A percentile compares a stretch with the other conserved stretches of the same genome.
phyloP scores from a whole-genome alignment of 2,797 vertebrate species.

The Diceros bicornis region DNA sequence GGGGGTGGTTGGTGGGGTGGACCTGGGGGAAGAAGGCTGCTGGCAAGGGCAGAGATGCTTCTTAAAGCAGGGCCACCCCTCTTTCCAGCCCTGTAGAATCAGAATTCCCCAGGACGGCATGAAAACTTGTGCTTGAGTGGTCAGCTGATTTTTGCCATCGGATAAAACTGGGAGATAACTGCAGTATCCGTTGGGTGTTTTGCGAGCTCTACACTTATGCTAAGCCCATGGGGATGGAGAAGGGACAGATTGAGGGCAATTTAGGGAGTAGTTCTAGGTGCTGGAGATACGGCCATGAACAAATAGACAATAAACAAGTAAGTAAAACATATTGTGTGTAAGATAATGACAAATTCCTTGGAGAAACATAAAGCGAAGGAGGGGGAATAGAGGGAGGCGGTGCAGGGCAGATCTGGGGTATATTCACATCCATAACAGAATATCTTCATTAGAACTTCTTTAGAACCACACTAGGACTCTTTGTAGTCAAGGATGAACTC shows the following conservation, averaged over 20 bases:
- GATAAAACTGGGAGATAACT: neutral
- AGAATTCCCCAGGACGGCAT: neutral
- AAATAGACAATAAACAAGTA: neutral
- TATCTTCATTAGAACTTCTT: neutral
- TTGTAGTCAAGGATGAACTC: neutral
- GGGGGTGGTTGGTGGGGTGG: neutral
- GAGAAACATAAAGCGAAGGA: neutral
- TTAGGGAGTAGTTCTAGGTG: neutral
- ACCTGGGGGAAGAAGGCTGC: neutral
- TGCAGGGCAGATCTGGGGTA: neutral
- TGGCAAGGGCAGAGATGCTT: neutral
- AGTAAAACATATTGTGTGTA: fast-evolving
- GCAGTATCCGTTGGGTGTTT: too few relatives aligned
- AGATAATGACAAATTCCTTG: neutral
- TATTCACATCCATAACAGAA: too few relatives aligned
- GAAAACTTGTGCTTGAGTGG: neutral
- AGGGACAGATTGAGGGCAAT: neutral
- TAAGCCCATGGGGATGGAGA: neutral
- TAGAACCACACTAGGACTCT: neutral
- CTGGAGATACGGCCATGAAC: neutral
- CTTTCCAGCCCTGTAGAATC: neutral
- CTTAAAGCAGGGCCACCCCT: neutral
- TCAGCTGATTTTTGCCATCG: neutral
- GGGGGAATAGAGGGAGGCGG: neutral
- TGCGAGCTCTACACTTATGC: neutral